A percentile compares a stretch with the other conserved stretches of the same genome.
Conservation (phyloP, 2,888 invertebrate genomes). For the Eugnorisma glareosa region DNA sequence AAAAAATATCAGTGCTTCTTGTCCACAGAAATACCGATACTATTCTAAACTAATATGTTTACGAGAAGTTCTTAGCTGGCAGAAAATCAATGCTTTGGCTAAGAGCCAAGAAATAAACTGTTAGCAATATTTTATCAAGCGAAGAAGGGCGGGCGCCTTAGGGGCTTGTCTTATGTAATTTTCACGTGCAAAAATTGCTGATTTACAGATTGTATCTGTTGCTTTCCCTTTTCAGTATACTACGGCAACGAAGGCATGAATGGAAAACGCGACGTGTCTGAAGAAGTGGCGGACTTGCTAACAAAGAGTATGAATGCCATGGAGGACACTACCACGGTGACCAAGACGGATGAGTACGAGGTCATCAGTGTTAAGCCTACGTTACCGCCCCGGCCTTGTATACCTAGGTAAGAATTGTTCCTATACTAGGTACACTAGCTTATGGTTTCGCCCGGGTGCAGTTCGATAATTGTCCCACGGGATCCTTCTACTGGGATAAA, state of each 20-base stretch:
- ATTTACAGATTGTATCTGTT: background rate
- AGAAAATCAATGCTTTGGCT: background rate
- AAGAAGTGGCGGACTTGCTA: constrained; percentile 92
- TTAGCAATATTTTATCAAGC: background rate
- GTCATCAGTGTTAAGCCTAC: constrained; percentile 92
- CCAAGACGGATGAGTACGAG: constrained; percentile 93
- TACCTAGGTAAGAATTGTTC: constrained; percentile 86
- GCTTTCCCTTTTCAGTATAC: constrained; percentile 85
- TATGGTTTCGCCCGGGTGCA: too few relatives aligned
- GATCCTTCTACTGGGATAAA: too few relatives aligned
- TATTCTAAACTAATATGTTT: background rate
- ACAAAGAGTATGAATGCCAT: constrained; percentile 89
- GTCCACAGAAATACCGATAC: background rate
- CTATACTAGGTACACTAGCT: too few relatives aligned
- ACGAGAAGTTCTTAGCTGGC: background rate
- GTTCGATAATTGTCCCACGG: too few relatives aligned
- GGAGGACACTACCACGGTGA: constrained; percentile 86
- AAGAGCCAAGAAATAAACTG: background rate
- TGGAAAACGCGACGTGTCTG: constrained; percentile 91
- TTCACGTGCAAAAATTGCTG: background rate
- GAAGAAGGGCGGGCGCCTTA: background rate
- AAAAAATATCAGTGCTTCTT: background rate
- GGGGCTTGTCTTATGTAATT: background rate
- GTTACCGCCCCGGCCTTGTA: constrained; percentile 93
- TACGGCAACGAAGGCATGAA: constrained; percentile 90